phyloP scores from a whole-genome alignment of 2,113 vertebrate genomes.

The Conger conger region DNA sequence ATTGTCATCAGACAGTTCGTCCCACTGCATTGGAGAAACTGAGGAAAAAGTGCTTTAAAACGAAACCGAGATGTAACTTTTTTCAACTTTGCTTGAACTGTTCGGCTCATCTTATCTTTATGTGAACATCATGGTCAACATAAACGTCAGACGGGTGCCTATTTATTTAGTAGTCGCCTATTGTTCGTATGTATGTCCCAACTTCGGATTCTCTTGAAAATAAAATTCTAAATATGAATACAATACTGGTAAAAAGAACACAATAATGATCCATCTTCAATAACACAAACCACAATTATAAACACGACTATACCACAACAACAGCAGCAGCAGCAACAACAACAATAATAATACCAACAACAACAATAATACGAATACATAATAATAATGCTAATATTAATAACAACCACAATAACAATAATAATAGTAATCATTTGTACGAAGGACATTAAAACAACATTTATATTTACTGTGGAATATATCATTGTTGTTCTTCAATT shows the following conservation, averaged over 20 bases:
- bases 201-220: neutral
- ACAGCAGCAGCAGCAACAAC: neutral
- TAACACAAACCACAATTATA: neutral
- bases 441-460: neutral
- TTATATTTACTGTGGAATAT: neutral
- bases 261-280: neutral
- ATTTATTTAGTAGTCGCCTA: neutral
- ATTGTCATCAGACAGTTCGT: neutral
- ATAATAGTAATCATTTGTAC: neutral
- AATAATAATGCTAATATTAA: neutral
- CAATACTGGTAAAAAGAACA: neutral
- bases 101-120: neutral
- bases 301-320: neutral
- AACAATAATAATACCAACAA: neutral
- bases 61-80: too few relatives aligned
- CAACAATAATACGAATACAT: neutral
- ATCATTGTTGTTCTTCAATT: too few relatives aligned
- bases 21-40: neutral
- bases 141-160: neutral
- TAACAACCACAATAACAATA: too few relatives aligned
- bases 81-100: neutral
- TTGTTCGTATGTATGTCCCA: neutral
- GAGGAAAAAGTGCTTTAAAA: neutral
- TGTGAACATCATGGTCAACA: neutral
- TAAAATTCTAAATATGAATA: neutral